Base-by-base conservation (phyloP, 2,113 vertebrate species). In the Leucosticte australis region DNA sequence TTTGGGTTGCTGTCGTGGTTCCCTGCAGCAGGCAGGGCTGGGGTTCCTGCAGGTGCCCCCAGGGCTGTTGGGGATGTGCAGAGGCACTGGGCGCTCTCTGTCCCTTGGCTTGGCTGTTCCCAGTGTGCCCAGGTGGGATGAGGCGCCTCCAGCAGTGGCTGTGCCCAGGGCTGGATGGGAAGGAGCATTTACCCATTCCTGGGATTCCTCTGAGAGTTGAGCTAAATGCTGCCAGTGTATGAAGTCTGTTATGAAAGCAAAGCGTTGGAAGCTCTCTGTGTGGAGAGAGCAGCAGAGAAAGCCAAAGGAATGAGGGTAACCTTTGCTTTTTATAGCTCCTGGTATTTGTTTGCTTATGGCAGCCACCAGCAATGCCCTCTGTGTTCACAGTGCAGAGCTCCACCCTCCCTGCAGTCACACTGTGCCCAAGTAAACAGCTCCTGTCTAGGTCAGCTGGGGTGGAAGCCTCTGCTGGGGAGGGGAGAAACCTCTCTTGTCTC, bases 241-340 rank as follows among this genome's bases (percentile, higher is more conserved):
- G 9, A 31, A 74, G 83, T 68, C 1, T 1, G 50, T 83, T 64
- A 37, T 11, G 52, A 90, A 83, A 83, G 69, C 3, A 1, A 39
- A 85, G 44, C 27, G 1, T 71, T 82, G 68, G 87, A 71, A 91
- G 70, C 57, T 49, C 82, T 87, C 53, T 56, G 0, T 3, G 7
- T 53, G 89, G 77, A 69, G 12, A 73, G 26, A n/a, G 59, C 33
- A 59, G 42, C 44, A 9, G 2, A 35, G 81, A 46, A 84, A 89
- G 47, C 74, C 92, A 78, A 53, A 70, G 81, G 60, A 94, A 91
- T 67, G 68, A 85, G 95, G 73, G 47, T 56, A 89, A 81, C 73
- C 31, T 50, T 44, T 92, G 73, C 87, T 89, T 89, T 80, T 86
- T 83, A 57, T 84, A 87, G 87, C 69, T 87, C 31, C 68, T 71